A percentile compares a stretch with the other conserved stretches of the same genome.
phyloP scores from a whole-genome alignment of 2,113 vertebrate species.

The Calonectris borealis region DNA sequence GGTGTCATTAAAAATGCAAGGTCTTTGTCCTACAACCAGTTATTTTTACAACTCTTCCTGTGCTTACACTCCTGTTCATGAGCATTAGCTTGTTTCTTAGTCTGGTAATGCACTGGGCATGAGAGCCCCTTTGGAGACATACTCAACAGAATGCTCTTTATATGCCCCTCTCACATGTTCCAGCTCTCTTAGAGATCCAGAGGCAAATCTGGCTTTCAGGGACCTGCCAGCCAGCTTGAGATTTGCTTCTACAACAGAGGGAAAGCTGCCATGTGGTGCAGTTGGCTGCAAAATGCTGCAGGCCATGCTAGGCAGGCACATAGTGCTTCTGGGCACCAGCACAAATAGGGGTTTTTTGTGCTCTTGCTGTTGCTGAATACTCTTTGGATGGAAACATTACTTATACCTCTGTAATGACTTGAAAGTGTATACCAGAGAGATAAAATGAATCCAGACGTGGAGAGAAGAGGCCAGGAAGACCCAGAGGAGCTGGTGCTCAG shows the following conservation, averaged over 20 bases:
- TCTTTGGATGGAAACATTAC: background rate
- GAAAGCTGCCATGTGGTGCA: conserved; percentile 28
- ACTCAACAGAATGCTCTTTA: background rate
- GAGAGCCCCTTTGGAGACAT: conserved; percentile 1
- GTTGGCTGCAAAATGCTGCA: conserved; percentile 36
- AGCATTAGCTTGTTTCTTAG: conserved; percentile 24
- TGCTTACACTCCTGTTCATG: conserved; percentile 9
- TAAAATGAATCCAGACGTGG: background rate
- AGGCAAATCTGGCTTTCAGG: conserved; percentile 56
- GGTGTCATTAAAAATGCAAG: conserved; percentile 60
- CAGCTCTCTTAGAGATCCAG: conserved; percentile 18
- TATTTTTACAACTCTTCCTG: conserved; percentile 50
- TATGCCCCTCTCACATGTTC: background rate
- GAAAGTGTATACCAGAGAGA: background rate
- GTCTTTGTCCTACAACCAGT: conserved; percentile 47
- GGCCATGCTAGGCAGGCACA: conserved; percentile 13
- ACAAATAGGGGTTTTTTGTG: background rate
- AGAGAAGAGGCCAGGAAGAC: background rate
- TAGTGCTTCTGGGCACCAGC: background rate
- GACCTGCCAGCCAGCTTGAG: conserved; percentile 9
- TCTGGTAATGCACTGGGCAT: conserved; percentile 26
- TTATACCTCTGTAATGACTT: background rate
- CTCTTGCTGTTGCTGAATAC: background rate
- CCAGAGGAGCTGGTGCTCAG: background rate
- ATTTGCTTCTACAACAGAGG: background rate